A percentile compares a stretch with the other conserved stretches of the same genome.
These are phyloP conservation scores for Peromyscus nudipes DNA, from an alignment of 2,797 vertebrate genomes.

Conservation along the genomic window DNA sequence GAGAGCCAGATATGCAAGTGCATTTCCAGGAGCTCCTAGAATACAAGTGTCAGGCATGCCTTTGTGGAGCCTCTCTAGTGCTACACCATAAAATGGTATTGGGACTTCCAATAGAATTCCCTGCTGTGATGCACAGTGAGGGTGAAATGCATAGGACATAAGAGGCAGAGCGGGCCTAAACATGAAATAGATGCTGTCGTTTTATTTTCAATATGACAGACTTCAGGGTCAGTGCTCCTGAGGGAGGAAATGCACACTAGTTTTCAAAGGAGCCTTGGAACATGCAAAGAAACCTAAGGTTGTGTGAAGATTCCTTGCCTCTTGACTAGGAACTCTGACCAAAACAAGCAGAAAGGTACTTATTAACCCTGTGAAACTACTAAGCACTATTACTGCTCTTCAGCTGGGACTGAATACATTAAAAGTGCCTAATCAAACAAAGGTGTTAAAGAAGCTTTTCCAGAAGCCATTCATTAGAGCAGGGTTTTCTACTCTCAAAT, in stretches of 20 bases:
- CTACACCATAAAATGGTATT: conserved; percentile 60
- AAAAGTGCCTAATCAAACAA: conserved; percentile 25
- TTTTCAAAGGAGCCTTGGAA: conserved; percentile 63
- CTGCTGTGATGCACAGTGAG: conserved; percentile 61
- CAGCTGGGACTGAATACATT: conserved; percentile 1
- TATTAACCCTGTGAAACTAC: conserved; percentile 21
- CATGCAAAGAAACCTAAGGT: neutral
- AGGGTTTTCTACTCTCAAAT: neutral
- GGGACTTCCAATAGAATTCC: conserved; percentile 74
- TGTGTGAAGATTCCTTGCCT: neutral
- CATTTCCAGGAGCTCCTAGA: conserved; percentile 59
- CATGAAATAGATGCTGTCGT: conserved; percentile 11
- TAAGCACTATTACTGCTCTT: conserved; percentile 21
- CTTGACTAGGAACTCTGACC: conserved; percentile 12
- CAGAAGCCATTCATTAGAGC: neutral
- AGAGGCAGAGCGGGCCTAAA: conserved; percentile 38
- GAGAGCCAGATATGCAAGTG: conserved; percentile 63
- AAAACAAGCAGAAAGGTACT: conserved; percentile 36
- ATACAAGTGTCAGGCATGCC: conserved; percentile 55
- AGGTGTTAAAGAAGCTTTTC: conserved; percentile 49
- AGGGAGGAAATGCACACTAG: conserved; percentile 2
- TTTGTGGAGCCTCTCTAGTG: conserved; percentile 67
- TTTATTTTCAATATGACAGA: conserved; percentile 72
- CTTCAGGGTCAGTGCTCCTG: conserved; percentile 60
- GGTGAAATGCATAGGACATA: conserved; percentile 32